A percentile compares a stretch with the other conserved stretches of the same genome.
These are phyloP conservation scores for Germaria angustata DNA, from an alignment of 2,888 invertebrate species.

Conservation along the genomic window DNA sequence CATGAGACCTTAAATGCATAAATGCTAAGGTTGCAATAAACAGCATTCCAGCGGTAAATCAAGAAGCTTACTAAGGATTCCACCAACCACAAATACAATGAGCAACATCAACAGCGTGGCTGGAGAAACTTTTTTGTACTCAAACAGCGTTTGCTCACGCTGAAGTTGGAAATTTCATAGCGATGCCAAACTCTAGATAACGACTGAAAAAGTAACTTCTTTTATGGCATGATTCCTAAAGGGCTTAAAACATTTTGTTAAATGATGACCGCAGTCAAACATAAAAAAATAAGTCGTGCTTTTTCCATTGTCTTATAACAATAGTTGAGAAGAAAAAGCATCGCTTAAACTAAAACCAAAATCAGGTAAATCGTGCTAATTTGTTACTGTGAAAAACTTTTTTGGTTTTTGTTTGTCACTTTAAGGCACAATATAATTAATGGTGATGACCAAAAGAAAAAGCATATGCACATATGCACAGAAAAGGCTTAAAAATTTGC, in stretches of 20 bases:
- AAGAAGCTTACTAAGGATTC: conserved; percentile 67
- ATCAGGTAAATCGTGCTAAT: conserved; percentile 61
- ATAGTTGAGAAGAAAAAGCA: conserved; percentile 39
- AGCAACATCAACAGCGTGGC: conserved; percentile 39
- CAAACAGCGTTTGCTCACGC: conserved; percentile 9
- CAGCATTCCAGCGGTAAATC: conserved; percentile 67
- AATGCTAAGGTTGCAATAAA: conserved; percentile 61
- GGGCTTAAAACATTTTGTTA: conserved; percentile 60
- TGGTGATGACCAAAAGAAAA: conserved; percentile 59
- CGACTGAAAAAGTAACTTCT: conserved; percentile 48
- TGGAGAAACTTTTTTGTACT: conserved; percentile 40
- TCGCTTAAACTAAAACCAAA: conserved; percentile 40
- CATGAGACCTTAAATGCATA: conserved; percentile 64
- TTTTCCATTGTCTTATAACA: conserved; percentile 47
- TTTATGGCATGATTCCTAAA: conserved; percentile 63
- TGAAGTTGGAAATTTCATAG: conserved; percentile 44
- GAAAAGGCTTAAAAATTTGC: not conserved
- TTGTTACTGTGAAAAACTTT: conserved; percentile 58
- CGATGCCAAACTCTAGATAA: conserved; percentile 64
- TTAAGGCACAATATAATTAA: conserved; percentile 61
- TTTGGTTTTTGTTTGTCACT: conserved; percentile 35
- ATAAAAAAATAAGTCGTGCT: conserved; percentile 35
- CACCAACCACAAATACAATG: conserved; percentile 55
- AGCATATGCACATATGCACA: conserved; percentile 2
- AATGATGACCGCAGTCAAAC: conserved; percentile 56